Evolutionary conservation across 1,140 invertebrate species (phyloP).

Genomic region (Latrodectus geometricus): DNA sequence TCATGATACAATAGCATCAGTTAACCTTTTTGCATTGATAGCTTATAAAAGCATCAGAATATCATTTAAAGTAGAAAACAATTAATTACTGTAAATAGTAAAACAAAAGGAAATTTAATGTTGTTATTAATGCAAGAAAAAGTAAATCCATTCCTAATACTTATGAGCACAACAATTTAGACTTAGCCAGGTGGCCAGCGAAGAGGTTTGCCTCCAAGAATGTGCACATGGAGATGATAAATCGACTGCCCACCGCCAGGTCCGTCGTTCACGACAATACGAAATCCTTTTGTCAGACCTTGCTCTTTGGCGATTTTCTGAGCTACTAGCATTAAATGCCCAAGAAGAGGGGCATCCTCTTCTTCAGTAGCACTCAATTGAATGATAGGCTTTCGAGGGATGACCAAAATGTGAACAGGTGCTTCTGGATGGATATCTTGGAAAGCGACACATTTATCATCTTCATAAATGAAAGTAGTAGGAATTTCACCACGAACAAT

Average conservation of each 20-base stretch:
- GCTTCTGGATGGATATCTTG: conserved; percentile 73
- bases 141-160: too few relatives aligned
- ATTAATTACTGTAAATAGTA: too few relatives aligned
- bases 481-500: conserved; percentile 95
- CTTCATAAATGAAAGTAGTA: conserved; percentile 94
- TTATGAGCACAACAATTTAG: too few relatives aligned
- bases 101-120: too few relatives aligned
- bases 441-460: conserved; percentile 89
- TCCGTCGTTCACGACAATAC: conserved; percentile 86
- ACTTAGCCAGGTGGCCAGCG: conserved; percentile 63
- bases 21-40: too few relatives aligned
- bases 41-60: too few relatives aligned
- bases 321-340: conserved; percentile 69
- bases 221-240: conserved; percentile 93
- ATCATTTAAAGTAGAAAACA: too few relatives aligned
- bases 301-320: conserved; percentile 68
- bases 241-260: conserved; percentile 89
- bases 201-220: conserved; percentile 93
- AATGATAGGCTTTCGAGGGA: conserved; percentile 89
- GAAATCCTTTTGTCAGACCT: conserved; percentile 64
- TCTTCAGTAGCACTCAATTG: conserved; percentile 83
- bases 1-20: too few relatives aligned
- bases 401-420: conserved; percentile 95
- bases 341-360: conserved; percentile 73
- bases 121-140: too few relatives aligned